Base-by-base conservation (phyloP, 2,113 vertebrate genomes). In the Gymnorhina tibicen region DNA sequence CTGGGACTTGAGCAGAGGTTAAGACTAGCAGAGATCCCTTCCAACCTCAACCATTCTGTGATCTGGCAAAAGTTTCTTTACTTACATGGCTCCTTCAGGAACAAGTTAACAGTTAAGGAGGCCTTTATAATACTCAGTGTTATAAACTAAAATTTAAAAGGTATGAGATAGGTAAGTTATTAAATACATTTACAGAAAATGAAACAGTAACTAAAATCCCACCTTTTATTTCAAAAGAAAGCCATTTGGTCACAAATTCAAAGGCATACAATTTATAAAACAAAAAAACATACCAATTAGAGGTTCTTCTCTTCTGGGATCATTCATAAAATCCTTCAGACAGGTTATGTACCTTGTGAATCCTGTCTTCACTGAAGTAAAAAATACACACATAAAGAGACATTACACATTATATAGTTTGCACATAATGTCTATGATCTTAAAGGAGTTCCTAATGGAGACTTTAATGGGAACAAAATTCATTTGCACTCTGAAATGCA, bases 241-340 rank as follows among this genome's bases (percentile, higher is more conserved):
- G 9, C 9, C 4, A 52, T 70, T n/a, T 81, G 22, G 16, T 56
- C 32, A 91, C 26, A 86, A 93, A 76, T 82, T 67, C 44, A 94
- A 85, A 92, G 30, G 12, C n/a, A 56, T 5, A 39, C 9, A n/a
- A 33, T 47, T 72, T 12, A 82, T 35, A 75, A 68, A 85, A 87
- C 4, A 89, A 80, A 73, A 84, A 63, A 30, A 0, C 92, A 39
- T 96, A 97, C 95, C 97, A 79, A 97, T 33, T 68, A 97, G 89
- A 72, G 95, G 96, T 72, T 97, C 97, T 53, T 96, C 92, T 95
- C 96, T 96, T 60, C 80, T 37, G n/a, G 95, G 96, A 95, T 97
- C 96, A 46, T 94, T 37, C 76, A 97, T 85, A 85, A 91, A 97
- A 91, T 97, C 96, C 90, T 93, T 95, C 89, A 97, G 93, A 90